A percentile compares a stretch with the other conserved stretches of the same genome.
phyloP scores from a whole-genome alignment of 2,888 invertebrate genomes.

The Leptopilina drosophilae region DNA sequence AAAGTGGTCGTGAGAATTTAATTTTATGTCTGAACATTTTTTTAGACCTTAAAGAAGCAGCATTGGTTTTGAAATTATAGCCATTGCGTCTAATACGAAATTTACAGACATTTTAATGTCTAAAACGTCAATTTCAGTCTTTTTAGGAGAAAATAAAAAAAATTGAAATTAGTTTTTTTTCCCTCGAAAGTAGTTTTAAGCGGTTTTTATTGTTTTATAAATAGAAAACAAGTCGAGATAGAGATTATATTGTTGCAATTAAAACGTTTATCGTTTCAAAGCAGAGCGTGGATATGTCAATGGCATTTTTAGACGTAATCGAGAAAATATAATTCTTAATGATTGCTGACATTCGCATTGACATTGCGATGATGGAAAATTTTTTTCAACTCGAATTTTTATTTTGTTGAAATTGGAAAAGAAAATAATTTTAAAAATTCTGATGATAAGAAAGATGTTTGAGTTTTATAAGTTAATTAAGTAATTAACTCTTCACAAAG shows the following conservation, averaged over 20 bases:
- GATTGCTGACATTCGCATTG: conserved; percentile 11
- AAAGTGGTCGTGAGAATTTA: conserved; percentile 6
- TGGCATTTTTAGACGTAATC: conserved; percentile 47
- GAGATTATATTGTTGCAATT: not conserved
- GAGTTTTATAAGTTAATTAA: too few relatives aligned
- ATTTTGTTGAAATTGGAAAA: too few relatives aligned
- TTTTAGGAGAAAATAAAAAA: too few relatives aligned
- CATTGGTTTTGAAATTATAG: not conserved
- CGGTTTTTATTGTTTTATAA: conserved; percentile 9
- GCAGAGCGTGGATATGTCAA: conserved; percentile 36
- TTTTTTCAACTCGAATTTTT: not conserved
- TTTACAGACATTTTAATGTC: not conserved
- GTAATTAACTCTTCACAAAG: too few relatives aligned
- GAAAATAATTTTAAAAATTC: too few relatives aligned
- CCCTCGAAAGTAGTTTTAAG: not conserved
- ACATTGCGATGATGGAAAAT: conserved; percentile 7
- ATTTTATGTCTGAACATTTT: not conserved
- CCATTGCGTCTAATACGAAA: not conserved
- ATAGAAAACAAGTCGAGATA: too few relatives aligned
- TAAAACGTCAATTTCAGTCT: too few relatives aligned
- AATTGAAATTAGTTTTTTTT: not conserved
- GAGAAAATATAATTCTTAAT: conserved; percentile 22
- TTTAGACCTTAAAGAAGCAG: too few relatives aligned
- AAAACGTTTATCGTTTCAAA: conserved; percentile 23
- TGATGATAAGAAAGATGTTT: too few relatives aligned